phyloP scores from a whole-genome alignment of 1,140 invertebrate genomes.

The Lucilia sericata region DNA sequence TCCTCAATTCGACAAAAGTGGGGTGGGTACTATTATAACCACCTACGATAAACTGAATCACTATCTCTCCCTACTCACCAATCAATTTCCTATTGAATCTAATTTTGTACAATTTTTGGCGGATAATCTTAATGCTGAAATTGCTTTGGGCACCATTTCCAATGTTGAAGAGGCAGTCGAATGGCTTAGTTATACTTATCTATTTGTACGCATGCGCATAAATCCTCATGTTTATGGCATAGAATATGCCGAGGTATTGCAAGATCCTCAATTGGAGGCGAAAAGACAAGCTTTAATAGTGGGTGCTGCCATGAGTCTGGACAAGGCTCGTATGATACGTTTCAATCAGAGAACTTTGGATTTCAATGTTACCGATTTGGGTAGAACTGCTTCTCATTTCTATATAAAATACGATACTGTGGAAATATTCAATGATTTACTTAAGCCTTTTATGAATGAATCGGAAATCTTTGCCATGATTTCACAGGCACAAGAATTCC shows the following conservation, averaged over 20 bases:
- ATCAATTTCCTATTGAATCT: conserved; percentile 98
- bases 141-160: conserved; percentile 93
- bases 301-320: conserved; percentile 83
- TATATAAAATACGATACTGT: conserved; percentile 98
- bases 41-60: conserved; percentile 91
- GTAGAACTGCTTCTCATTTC: conserved; percentile 96
- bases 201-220: conserved; percentile 92
- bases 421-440: conserved; percentile 87
- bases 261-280: conserved; percentile 81
- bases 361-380: conserved; percentile 88
- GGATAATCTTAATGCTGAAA: conserved; percentile 98
- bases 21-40: conserved; percentile 97
- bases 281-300: conserved; percentile 84
- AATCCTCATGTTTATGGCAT: conserved; percentile 95
- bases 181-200: conserved; percentile 98
- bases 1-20: too few relatives aligned
- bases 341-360: conserved; percentile 88
- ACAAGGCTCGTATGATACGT: conserved; percentile 94
- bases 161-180: conserved; percentile 96
- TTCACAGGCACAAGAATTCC: conserved; percentile 92
- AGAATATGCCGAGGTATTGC: conserved; percentile 76
- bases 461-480: conserved; percentile 89
- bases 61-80: conserved; percentile 93
- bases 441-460: conserved; percentile 86
- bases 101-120: conserved; percentile 92